A percentile compares a stretch with the other conserved stretches of the same genome.
These are phyloP conservation scores for Euplexia lucipara DNA, from an alignment of 2,888 invertebrate species.

Conservation along the genomic window DNA sequence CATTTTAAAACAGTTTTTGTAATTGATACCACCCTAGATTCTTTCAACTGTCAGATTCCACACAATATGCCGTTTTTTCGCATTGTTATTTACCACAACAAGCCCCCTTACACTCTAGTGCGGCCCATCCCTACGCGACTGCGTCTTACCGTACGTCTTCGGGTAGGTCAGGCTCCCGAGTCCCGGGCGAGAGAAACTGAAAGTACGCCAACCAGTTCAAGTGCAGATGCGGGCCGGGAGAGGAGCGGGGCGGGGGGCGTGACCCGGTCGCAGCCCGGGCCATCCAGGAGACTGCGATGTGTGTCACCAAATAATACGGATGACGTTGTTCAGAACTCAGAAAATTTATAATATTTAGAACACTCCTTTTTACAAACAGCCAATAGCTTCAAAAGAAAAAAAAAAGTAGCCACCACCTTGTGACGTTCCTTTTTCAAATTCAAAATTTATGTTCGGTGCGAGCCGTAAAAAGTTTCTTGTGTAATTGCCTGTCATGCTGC, in stretches of 20 bases:
- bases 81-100: background rate
- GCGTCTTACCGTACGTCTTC: slow-evolving; percentile 66
- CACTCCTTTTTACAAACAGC: background rate
- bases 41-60: background rate
- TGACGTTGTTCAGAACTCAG: slow-evolving; percentile 27
- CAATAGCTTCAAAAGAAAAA: background rate
- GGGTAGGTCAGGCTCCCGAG: slow-evolving; percentile 81
- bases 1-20: background rate
- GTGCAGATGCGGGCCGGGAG: slow-evolving; percentile 73
- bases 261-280: slow-evolving; percentile 78
- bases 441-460: background rate
- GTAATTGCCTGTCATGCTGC: slow-evolving; percentile 21
- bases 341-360: slow-evolving; percentile 8
- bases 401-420: background rate
- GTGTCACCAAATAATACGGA: slow-evolving; percentile 56
- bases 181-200: slow-evolving; percentile 82
- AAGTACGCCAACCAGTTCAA: slow-evolving; percentile 85
- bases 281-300: slow-evolving; percentile 51
- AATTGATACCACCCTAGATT: background rate
- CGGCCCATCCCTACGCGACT: slow-evolving; percentile 19
- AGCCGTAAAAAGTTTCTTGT: slow-evolving; percentile 10
- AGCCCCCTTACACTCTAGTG: slow-evolving; percentile 5
- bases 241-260: slow-evolving; percentile 57
- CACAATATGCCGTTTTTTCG: background rate
- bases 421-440: slow-evolving; percentile 18